Percentiles rank a stretch among this genome's conserved stretches.
phyloP scores from a whole-genome alignment of 2,797 vertebrate species.

The Onychomys leucogaster region DNA sequence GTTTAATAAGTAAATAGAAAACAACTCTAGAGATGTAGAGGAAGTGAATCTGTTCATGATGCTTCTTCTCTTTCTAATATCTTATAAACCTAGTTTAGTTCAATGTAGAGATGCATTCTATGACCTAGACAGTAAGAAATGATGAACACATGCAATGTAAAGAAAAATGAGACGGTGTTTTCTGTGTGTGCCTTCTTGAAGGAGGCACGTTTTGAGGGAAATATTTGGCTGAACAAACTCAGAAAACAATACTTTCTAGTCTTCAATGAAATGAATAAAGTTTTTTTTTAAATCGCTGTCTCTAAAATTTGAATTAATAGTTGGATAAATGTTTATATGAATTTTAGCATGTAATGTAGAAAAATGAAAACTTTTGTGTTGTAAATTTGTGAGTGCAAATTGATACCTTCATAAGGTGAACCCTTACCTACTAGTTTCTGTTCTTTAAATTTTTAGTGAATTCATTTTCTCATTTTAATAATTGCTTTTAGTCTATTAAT shows the following conservation, averaged over 20 bases:
- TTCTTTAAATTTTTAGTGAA: not conserved
- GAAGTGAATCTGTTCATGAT: not conserved
- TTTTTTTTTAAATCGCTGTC: not conserved
- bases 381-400: not conserved
- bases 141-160: fast-evolving
- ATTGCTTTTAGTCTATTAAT: not conserved
- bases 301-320: not conserved
- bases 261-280: not conserved
- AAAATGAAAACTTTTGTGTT: not conserved
- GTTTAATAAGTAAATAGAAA: not conserved
- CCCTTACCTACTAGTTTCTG: too few relatives aligned
- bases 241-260: not conserved
- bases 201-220: too few relatives aligned
- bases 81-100: not conserved
- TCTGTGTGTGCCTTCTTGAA: not conserved
- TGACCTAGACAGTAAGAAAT: too few relatives aligned
- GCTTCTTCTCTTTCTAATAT: not conserved
- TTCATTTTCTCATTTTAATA: not conserved
- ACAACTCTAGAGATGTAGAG: not conserved
- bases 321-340: not conserved
- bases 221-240: not conserved
- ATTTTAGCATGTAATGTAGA: not conserved
- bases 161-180: not conserved
- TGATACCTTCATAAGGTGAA: too few relatives aligned
- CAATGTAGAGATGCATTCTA: not conserved